These are phyloP conservation scores for Darevskia mixta DNA, from an alignment of 2,797 vertebrate genomes.

Conservation along the genomic window DNA sequence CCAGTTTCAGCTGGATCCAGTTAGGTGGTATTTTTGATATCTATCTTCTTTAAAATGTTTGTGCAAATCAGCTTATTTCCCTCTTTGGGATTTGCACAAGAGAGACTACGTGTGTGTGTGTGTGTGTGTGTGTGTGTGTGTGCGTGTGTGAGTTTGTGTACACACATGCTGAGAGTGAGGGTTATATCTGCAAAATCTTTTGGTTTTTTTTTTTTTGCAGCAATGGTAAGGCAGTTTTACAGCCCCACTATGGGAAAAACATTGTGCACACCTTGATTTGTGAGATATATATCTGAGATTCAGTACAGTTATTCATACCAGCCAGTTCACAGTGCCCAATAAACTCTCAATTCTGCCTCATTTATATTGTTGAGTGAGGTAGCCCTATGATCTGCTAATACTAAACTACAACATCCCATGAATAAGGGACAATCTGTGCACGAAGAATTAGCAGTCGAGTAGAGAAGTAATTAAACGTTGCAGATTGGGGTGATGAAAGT, in stretches of 20 bases:
- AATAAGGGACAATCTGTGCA: constrained; percentile 42
- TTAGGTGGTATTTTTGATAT: not conserved
- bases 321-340: constrained; percentile 10
- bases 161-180: not conserved
- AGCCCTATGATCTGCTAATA: constrained; percentile 59
- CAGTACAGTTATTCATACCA: not conserved
- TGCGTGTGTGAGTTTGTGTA: too few species aligned
- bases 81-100: not conserved
- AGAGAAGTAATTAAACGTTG: constrained; percentile 53
- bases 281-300: not conserved
- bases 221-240: not conserved
- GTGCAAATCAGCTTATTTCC: not conserved
- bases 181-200: not conserved
- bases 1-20: too few species aligned
- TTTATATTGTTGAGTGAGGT: constrained; percentile 46
- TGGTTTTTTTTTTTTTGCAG: not conserved
- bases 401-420: constrained; percentile 59
- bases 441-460: constrained; percentile 42
- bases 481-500: constrained; percentile 47
- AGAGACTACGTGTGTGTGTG: not conserved
- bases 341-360: constrained; percentile 41
- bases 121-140: rapidly evolving
- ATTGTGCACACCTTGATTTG: not conserved
- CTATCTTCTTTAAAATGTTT: not conserved
- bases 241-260: not conserved